These are phyloP conservation scores for Podocnemis expansa DNA, from an alignment of 2,113 vertebrate genomes.

Conservation along the genomic window DNA sequence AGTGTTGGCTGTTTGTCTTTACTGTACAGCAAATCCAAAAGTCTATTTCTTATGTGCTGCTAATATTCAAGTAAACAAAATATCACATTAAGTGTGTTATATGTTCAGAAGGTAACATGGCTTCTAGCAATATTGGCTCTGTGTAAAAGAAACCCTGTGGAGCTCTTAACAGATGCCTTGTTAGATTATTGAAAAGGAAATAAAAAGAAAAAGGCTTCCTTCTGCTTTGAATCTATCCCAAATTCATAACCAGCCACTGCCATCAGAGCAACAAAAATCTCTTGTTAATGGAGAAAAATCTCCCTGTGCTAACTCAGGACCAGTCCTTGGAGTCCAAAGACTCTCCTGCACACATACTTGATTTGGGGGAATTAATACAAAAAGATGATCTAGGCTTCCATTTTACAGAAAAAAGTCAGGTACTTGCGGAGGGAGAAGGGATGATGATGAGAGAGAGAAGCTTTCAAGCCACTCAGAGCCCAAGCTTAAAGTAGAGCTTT, in stretches of 20 bases:
- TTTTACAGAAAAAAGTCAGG: background rate
- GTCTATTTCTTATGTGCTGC: background rate
- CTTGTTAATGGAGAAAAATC: constrained; percentile 17
- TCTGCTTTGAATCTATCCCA: constrained; percentile 29
- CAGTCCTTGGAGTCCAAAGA: background rate
- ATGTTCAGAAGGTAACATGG: constrained; percentile 22
- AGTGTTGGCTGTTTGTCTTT: background rate
- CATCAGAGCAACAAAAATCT: constrained; percentile 23
- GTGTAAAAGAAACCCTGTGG: constrained; percentile 33
- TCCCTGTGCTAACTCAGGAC: background rate
- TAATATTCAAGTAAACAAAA: background rate
- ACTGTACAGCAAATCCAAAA: background rate
- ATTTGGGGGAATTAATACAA: background rate
- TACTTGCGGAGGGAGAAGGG: background rate
- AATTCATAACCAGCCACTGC: constrained; percentile 38
- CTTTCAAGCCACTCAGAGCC: background rate
- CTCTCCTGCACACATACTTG: background rate
- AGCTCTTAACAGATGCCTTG: constrained; percentile 61
- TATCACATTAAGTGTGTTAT: constrained; percentile 36
- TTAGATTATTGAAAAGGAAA: constrained; percentile 59
- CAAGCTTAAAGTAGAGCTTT: background rate
- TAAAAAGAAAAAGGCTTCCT: constrained; percentile 18
- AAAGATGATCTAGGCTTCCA: background rate
- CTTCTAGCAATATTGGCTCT: constrained; percentile 36
- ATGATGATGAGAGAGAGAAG: background rate